Percentiles rank a stretch among this genome's conserved stretches.
Evolutionary conservation across 2,113 vertebrate species (phyloP).

Genomic region (Maccullochella peelii): DNA sequence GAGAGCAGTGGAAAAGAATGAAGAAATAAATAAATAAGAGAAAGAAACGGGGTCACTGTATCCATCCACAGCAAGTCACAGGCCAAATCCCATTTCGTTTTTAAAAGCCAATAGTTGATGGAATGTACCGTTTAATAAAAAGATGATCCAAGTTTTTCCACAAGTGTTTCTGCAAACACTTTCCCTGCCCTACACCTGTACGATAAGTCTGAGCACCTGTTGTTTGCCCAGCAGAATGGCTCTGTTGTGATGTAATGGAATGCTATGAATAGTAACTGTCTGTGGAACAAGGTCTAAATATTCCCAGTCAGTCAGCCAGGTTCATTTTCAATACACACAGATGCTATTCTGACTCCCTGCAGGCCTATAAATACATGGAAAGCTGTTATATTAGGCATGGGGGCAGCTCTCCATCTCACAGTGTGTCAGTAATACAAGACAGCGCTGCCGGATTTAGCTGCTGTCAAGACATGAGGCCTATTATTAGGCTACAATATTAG

Average conservation of each 20-base stretch:
- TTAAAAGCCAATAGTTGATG: no score
- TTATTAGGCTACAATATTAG: conserved; percentile 64
- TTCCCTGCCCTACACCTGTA: conserved; percentile 47
- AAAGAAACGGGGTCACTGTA: no score
- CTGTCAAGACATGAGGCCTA: conserved; percentile 63
- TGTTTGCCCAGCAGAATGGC: conserved; percentile 42
- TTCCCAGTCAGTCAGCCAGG: conserved; percentile 30
- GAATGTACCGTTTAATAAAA: background rate
- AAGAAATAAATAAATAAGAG: no score
- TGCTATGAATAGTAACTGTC: conserved; percentile 47
- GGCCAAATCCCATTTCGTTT: no score
- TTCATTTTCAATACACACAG: conserved; percentile 51
- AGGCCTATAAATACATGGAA: conserved; percentile 74
- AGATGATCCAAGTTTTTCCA: conserved; percentile 26
- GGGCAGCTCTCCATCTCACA: conserved; percentile 46
- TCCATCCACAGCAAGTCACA: no score
- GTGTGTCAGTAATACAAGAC: conserved; percentile 71
- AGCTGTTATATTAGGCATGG: conserved; percentile 72
- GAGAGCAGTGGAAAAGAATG: no score
- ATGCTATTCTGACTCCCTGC: conserved; percentile 59
- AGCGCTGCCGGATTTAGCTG: conserved; percentile 72
- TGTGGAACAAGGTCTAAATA: conserved; percentile 62
- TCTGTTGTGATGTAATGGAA: conserved; percentile 60
- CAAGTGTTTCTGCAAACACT: conserved; percentile 18
- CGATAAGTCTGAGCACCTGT: conserved; percentile 42